phyloP scores from a whole-genome alignment of 1,140 invertebrate species.

The Condylostylus longicornis region DNA sequence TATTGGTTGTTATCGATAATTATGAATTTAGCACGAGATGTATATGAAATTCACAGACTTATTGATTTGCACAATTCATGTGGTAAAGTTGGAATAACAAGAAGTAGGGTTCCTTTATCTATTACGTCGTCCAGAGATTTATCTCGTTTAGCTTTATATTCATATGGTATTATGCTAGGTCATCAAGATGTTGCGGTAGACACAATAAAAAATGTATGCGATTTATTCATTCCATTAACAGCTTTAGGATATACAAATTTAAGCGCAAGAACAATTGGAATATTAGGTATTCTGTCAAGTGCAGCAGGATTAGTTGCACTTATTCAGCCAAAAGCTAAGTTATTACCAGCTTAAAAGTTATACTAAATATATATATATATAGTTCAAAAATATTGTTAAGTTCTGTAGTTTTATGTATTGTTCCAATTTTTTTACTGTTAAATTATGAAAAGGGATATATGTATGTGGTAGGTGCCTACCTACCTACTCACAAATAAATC shows the following conservation, averaged over 20 bases:
- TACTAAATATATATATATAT: too few relatives aligned
- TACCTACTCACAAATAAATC: too few relatives aligned
- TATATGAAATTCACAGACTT: constrained; percentile 58
- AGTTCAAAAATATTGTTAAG: too few relatives aligned
- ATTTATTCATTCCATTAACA: constrained; percentile 68
- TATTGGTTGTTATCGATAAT: constrained; percentile 67
- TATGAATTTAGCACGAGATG: constrained; percentile 59
- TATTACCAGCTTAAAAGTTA: constrained; percentile 48
- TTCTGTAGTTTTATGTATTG: too few relatives aligned
- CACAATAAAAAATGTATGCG: constrained; percentile 70
- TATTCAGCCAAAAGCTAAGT: constrained; percentile 53
- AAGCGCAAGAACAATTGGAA: constrained; percentile 56
- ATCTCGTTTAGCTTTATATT: constrained; percentile 26
- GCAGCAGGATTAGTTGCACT: constrained; percentile 54
- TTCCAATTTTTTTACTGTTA: too few relatives aligned
- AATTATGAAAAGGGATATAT: too few relatives aligned
- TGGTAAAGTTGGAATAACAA: constrained; percentile 16
- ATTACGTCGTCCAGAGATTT: constrained; percentile 18
- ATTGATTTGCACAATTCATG: constrained; percentile 36
- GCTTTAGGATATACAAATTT: constrained; percentile 58
- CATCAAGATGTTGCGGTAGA: constrained; percentile 60
- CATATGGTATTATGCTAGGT: constrained; percentile 35
- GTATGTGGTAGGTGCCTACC: too few relatives aligned
- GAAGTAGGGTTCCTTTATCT: constrained; percentile 7
- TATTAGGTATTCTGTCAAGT: constrained; percentile 65